These are phyloP conservation scores for Caenorhabditis sp. DNA, from an alignment of 2,888 invertebrate species.

Conservation along the genomic window DNA sequence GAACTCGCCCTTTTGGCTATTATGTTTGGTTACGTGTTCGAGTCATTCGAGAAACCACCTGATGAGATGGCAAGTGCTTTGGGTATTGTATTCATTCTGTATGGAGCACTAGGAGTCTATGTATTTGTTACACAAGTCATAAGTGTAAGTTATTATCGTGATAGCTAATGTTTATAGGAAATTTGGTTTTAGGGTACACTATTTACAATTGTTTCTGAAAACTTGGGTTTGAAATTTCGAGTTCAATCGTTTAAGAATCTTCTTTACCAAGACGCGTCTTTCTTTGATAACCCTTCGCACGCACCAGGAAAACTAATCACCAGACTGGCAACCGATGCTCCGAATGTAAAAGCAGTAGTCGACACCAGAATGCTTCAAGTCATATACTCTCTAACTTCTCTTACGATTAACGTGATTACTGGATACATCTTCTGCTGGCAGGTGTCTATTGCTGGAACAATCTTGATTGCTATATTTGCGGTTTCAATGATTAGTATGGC, in stretches of 20 bases:
- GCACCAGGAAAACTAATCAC: conserved; percentile 83
- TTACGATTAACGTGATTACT: conserved; percentile 83
- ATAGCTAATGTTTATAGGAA: neutral
- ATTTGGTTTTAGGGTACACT: conserved; percentile 52
- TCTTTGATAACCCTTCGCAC: conserved; percentile 84
- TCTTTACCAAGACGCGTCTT: conserved; percentile 84
- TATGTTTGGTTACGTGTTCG: conserved; percentile 75
- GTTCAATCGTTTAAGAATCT: conserved; percentile 76
- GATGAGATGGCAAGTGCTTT: conserved; percentile 27
- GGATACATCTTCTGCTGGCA: conserved; percentile 84
- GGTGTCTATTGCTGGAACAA: conserved; percentile 64
- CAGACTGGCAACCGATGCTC: conserved; percentile 84
- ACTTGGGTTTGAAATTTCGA: conserved; percentile 71
- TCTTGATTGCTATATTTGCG: conserved; percentile 82
- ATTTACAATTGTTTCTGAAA: conserved; percentile 72
- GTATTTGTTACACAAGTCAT: conserved; percentile 58
- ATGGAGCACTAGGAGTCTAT: conserved; percentile 54
- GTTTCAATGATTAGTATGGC: conserved; percentile 83
- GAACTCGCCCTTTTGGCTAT: conserved; percentile 84
- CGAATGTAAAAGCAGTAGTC: conserved; percentile 83
- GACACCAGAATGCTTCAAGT: conserved; percentile 83
- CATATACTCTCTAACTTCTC: conserved; percentile 83
- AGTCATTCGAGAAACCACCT: conserved; percentile 40
- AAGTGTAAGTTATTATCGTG: conserved; percentile 44
- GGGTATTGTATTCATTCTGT: conserved; percentile 39